A percentile compares a stretch with the other conserved stretches of the same genome.
Evolutionary conservation across 2,113 vertebrate genomes (phyloP).

Genomic region (Poeciliopsis prolifica): DNA sequence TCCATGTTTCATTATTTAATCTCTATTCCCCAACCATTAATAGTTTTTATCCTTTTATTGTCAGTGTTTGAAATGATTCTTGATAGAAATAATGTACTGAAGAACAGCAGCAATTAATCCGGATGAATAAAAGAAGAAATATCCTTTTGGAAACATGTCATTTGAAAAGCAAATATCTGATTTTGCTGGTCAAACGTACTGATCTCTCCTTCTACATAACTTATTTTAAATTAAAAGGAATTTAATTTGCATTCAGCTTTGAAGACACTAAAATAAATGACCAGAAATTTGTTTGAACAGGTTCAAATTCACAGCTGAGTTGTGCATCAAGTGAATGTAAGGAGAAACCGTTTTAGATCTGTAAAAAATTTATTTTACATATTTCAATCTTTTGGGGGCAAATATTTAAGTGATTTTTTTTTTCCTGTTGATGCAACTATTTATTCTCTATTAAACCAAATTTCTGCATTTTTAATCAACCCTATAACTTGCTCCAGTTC

Average conservation of each 20-base stretch:
- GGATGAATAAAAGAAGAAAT: neutral
- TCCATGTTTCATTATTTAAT: neutral
- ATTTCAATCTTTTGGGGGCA: neutral
- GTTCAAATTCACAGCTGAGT: neutral
- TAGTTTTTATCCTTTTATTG: neutral
- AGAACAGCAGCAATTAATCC: too few species aligned
- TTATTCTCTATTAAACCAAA: too few species aligned
- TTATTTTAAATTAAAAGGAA: neutral
- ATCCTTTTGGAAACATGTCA: neutral
- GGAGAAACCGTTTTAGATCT: neutral
- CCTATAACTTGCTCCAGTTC: neutral
- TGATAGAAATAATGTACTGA: neutral
- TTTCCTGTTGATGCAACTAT: too few species aligned
- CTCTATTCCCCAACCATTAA: neutral
- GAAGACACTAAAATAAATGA: neutral
- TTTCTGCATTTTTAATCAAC: neutral
- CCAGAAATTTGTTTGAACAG: neutral
- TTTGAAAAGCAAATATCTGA: neutral
- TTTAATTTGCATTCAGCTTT: neutral
- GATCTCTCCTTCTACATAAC: neutral
- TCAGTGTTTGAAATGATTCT: neutral
- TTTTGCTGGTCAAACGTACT: neutral
- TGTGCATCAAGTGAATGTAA: neutral
- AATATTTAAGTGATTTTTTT: too few species aligned
- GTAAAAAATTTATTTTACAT: neutral